Conservation (phyloP, 2,797 vertebrate species). For the Halcyon badia region DNA sequence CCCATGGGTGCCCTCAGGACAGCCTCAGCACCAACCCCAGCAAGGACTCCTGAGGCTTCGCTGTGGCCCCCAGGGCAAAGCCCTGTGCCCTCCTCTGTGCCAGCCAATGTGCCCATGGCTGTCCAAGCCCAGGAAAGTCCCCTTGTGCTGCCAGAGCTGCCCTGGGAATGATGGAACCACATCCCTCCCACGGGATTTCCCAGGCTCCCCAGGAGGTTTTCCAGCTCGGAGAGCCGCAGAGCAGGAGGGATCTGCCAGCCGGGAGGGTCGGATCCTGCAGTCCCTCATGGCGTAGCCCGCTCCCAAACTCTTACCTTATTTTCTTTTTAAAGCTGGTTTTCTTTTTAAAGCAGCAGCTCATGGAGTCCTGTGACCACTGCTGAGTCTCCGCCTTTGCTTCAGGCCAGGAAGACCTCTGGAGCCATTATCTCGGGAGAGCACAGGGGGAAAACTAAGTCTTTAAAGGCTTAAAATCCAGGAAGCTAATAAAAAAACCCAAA, state of each 20-base stretch:
- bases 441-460: background rate
- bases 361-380: background rate
- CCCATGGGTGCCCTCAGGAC: background rate
- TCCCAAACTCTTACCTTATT: background rate
- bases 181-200: background rate
- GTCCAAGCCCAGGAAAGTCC: background rate
- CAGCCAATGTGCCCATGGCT: fast-evolving
- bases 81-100: background rate
- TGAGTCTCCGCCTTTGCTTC: background rate
- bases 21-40: background rate
- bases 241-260: background rate
- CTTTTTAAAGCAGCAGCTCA: background rate
- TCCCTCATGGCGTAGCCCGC: background rate
- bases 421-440: fast-evolving
- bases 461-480: background rate
- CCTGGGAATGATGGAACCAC: background rate
- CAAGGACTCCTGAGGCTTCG: fast-evolving
- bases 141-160: background rate
- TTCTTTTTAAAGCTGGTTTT: background rate
- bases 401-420: background rate
- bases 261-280: background rate
- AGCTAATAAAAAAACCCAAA: background rate
- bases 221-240: background rate
- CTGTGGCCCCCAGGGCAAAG: background rate
- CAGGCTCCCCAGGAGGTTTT: background rate